Base-by-base conservation (phyloP, 2,113 vertebrate species). In the Scophthalmus maximus region DNA sequence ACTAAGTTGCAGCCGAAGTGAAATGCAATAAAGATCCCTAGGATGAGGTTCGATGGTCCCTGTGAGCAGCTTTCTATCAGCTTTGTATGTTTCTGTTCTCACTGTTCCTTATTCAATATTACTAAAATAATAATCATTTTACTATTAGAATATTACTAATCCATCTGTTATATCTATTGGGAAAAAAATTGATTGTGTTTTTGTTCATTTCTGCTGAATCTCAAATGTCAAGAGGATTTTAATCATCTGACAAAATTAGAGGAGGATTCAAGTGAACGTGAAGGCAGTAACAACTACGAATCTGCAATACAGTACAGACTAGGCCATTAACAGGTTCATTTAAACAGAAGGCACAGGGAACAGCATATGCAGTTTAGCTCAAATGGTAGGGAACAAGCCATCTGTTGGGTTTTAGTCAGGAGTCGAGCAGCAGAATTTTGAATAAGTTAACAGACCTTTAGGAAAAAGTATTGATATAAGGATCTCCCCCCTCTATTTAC, bases 21-120 rank as follows among this genome's bases (percentile, higher is more conserved):
- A 64, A 53, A 73, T 50, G 26, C 32, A 53, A 34, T 56, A 78
- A 59, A 74, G 20, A 57, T 66, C 20, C 49, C 26, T 25, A 49
- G 29, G 18, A 20, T 38, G 4, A 30, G 65, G 40, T 20, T 8
- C 3, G 26, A 14, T 40, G 32, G 32, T 70, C 26, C 40, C 27
- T 53, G 22, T 26, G 55, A 81, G 72, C 40, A 26, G 44, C 34
- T 53, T 64, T 62, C 34, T 57, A 63, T 49, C 26, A n/a, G 5
- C 17, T 42, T 42, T 57, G 61, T 46, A 3, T 27, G 27, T 59
- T 32, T 29, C 1, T 53, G 2, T 18, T 20, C 14, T 18, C 27
- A 62, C 42, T 65, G 36, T 44, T 18, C 15, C 8, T n/a, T n/a
- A 8, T 18, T 5, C 8, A 40, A 40, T 44, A 44, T 44, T n/a